Percentiles rank a stretch among this genome's conserved stretches.
phyloP scores from a whole-genome alignment of 2,888 invertebrate species.

The Venusia cambrica region DNA sequence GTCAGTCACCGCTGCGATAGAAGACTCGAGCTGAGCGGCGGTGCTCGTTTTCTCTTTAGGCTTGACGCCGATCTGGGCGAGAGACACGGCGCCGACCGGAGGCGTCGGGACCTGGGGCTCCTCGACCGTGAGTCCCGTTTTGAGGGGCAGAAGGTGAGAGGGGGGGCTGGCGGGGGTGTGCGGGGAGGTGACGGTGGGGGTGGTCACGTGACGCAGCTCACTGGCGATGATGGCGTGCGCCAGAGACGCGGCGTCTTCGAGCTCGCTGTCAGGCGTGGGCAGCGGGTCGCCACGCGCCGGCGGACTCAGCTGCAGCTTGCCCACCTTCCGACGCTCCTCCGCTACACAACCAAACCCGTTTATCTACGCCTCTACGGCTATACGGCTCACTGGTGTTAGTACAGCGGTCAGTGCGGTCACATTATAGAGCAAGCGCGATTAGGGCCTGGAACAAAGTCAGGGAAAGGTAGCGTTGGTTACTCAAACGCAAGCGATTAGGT shows the following conservation, averaged over 20 bases:
- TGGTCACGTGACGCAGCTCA: slow-evolving; percentile 59
- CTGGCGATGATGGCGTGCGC: slow-evolving; percentile 74
- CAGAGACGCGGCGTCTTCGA: slow-evolving; percentile 72
- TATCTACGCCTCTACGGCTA: slow-evolving; percentile 47
- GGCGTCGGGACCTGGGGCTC: slow-evolving; percentile 71
- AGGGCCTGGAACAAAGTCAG: slow-evolving; percentile 82
- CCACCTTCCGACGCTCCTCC: slow-evolving; percentile 74
- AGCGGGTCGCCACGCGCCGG: slow-evolving; percentile 61
- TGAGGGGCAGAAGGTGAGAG: slow-evolving; percentile 33
- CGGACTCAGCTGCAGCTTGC: slow-evolving; percentile 65
- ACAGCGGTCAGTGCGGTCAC: slow-evolving; percentile 80
- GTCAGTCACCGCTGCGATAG: slow-evolving; percentile 45
- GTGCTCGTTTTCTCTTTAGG: slow-evolving; percentile 57
- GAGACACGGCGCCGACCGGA: slow-evolving; percentile 75
- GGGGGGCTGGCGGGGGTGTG: slow-evolving; percentile 38
- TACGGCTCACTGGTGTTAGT: slow-evolving; percentile 62
- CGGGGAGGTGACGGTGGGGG: slow-evolving; percentile 49
- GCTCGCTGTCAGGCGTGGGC: slow-evolving; percentile 76
- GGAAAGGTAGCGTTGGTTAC: slow-evolving; percentile 77
- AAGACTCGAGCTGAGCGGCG: slow-evolving; percentile 68
- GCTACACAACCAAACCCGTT: slow-evolving; percentile 78
- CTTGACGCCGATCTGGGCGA: slow-evolving; percentile 72
- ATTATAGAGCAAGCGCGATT: slow-evolving; percentile 82
- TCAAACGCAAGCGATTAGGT: slow-evolving; percentile 73
- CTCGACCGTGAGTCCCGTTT: slow-evolving; percentile 54